Conservation (phyloP, 2,797 vertebrate species). For the Megaceryle alcyon region DNA sequence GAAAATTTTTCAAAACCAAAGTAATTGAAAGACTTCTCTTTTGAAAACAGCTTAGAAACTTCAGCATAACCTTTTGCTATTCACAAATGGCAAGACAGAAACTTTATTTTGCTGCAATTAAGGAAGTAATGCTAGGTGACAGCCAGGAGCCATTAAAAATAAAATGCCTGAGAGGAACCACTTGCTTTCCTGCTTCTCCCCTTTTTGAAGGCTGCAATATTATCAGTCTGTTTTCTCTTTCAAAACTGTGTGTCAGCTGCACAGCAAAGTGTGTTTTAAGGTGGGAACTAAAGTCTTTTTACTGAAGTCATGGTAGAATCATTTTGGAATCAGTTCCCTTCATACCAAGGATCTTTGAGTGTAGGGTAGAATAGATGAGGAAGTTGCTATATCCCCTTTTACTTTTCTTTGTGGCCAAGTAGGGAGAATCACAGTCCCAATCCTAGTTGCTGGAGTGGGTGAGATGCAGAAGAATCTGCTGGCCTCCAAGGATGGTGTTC, state of each 20-base stretch:
- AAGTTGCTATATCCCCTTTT: not conserved
- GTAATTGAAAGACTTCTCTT: not conserved
- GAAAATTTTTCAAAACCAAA: not conserved
- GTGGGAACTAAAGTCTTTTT: not conserved
- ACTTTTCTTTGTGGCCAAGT: not conserved
- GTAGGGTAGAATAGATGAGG: not conserved
- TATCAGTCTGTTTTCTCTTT: not conserved
- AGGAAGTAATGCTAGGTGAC: not conserved
- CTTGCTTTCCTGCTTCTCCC: not conserved
- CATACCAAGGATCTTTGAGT: not conserved
- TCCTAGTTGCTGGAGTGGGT: not conserved
- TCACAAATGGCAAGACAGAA: not conserved
- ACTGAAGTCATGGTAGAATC: not conserved
- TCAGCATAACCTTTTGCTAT: not conserved
- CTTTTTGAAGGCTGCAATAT: not conserved
- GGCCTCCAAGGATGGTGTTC: not conserved
- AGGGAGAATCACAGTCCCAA: not conserved
- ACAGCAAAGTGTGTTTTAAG: not conserved
- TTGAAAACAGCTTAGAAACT: not conserved
- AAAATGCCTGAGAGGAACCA: not conserved
- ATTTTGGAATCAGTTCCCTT: not conserved
- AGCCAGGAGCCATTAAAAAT: not conserved
- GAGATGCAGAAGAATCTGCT: not conserved
- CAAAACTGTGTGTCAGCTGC: not conserved
- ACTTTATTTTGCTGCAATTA: not conserved